Percentiles rank a stretch among this genome's conserved stretches.
phyloP scores from a whole-genome alignment of 2,113 vertebrate species.

The Taurulus bubalis region DNA sequence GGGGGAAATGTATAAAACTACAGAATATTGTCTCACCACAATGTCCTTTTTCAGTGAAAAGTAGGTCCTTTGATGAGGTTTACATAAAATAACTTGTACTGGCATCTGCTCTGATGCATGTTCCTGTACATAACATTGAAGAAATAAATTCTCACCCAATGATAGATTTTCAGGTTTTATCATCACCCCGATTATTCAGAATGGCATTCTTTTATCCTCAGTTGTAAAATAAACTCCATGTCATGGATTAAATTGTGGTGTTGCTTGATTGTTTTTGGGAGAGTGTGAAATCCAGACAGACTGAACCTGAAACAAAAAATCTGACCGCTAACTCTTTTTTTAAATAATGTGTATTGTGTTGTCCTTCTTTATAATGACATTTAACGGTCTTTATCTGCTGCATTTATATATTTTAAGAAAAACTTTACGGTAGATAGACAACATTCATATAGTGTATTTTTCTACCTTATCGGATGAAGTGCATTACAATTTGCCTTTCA shows the following conservation, averaged over 20 bases:
- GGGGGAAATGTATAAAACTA: constrained; percentile 71
- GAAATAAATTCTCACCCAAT: constrained; percentile 89
- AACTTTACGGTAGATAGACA: neutral
- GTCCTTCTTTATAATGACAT: neutral
- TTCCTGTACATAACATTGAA: constrained; percentile 86
- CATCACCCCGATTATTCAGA: constrained; percentile 90
- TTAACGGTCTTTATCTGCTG: neutral
- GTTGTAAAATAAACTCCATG: constrained; percentile 87
- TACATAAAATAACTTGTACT: constrained; percentile 90
- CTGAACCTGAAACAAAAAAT: neutral
- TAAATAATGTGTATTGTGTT: neutral
- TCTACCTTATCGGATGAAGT: too few species aligned
- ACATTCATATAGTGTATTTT: neutral
- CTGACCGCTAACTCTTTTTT: neutral
- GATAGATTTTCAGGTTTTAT: constrained; percentile 95
- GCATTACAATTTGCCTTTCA: too few species aligned
- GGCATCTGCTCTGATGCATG: constrained; percentile 92
- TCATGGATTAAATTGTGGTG: constrained; percentile 65
- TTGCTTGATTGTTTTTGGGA: constrained; percentile 61
- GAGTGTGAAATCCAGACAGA: constrained; percentile 7
- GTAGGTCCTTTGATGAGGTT: constrained; percentile 95
- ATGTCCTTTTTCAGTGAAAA: constrained; percentile 88
- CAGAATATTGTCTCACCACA: constrained; percentile 92
- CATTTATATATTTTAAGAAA: neutral
- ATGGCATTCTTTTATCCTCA: constrained; percentile 82